phyloP scores from a whole-genome alignment of 2,113 vertebrate species.

The Otis tarda region DNA sequence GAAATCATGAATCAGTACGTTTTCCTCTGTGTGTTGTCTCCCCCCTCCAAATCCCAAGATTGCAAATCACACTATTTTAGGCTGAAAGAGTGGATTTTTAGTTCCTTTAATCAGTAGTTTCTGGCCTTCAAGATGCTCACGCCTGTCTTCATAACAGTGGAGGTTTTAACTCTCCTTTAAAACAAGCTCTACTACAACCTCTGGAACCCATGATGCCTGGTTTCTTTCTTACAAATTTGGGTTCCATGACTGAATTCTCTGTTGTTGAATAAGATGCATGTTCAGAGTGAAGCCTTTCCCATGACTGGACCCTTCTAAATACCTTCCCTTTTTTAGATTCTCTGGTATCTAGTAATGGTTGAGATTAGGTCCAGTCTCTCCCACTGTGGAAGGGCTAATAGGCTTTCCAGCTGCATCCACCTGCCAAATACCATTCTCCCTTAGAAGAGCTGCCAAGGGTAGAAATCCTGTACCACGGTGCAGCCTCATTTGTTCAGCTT shows the following conservation, averaged over 20 bases:
- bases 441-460: background rate
- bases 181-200: background rate
- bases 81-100: background rate
- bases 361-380: background rate
- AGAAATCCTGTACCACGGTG: background rate
- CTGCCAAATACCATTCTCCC: background rate
- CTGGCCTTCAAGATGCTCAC: background rate
- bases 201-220: background rate
- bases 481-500: background rate
- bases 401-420: background rate
- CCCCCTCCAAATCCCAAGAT: background rate
- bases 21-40: background rate
- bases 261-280: background rate
- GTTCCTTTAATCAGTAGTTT: background rate
- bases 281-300: background rate
- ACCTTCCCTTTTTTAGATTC: background rate
- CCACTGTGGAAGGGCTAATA: background rate
- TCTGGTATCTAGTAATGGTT: background rate
- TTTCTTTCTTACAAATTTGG: background rate
- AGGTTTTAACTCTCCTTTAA: background rate
- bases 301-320: background rate
- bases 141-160: background rate
- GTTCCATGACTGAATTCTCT: background rate
- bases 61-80: background rate
- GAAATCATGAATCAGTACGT: background rate